A percentile compares a stretch with the other conserved stretches of the same genome.
phyloP scores from a whole-genome alignment of 1,140 invertebrate genomes.

The Drosophila paulistorum region DNA sequence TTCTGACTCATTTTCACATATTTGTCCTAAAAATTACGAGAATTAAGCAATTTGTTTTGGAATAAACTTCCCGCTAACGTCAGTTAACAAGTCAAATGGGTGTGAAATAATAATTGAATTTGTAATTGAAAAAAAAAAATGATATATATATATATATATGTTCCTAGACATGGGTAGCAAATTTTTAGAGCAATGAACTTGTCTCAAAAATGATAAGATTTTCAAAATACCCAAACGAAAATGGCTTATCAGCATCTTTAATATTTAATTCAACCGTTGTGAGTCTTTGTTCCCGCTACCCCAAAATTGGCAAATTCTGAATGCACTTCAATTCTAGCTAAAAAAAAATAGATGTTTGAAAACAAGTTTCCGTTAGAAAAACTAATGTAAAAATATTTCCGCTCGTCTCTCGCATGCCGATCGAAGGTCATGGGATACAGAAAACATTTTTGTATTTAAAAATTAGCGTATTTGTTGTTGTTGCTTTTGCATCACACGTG shows the following conservation, averaged over 20 bases:
- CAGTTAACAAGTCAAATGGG: constrained; percentile 32
- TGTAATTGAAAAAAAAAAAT: constrained; percentile 32
- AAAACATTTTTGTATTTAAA: constrained; percentile 30
- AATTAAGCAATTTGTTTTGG: constrained; percentile 34
- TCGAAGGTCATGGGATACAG: constrained; percentile 57
- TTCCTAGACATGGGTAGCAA: not conserved
- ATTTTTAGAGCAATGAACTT: constrained; percentile 8
- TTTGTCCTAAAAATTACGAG: constrained; percentile 23
- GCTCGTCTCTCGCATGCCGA: constrained; percentile 41
- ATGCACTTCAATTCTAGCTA: constrained; percentile 18
- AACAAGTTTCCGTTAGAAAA: constrained; percentile 47
- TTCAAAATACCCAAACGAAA: constrained; percentile 2
- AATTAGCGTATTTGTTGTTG: constrained; percentile 18
- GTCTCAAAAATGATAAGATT: constrained; percentile 17
- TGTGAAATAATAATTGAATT: constrained; percentile 53
- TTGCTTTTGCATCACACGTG: constrained; percentile 53
- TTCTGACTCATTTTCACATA: constrained; percentile 29
- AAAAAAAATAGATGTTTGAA: constrained; percentile 20
- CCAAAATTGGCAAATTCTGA: constrained; percentile 14
- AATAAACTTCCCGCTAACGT: constrained; percentile 9
- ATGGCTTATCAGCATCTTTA: not conserved
- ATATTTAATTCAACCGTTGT: not conserved
- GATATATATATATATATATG: constrained; percentile 3
- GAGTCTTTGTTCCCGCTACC: not conserved
- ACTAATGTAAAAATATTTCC: constrained; percentile 41